Base-by-base conservation (phyloP, 2,888 invertebrate genomes). In the Trichogramma dendrolimi region DNA sequence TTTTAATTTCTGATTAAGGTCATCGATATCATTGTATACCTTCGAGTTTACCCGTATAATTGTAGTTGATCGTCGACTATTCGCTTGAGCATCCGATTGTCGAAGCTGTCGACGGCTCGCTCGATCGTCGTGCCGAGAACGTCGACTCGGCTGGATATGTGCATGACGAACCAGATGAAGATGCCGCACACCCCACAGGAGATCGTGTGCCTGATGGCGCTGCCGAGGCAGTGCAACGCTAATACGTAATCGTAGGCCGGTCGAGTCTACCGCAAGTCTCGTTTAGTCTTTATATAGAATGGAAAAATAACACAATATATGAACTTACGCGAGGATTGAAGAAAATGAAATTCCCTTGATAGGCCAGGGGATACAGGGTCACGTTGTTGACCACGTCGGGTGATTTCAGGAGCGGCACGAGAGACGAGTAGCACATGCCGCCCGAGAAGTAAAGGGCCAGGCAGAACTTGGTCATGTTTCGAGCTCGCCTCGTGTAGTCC, bases 201-300 rank as follows among this genome's bases (percentile, higher is more conserved):
- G 41, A 73, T 60, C 4, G 71, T 65, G 44, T 69, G 69, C 57
- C 69, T 68, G 4, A 74, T 60, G 43, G 70, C 67, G 5, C 71
- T 71, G 38, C 67, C 68, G 1, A 71, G 54, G 55, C 67, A 67
- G 4, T 75, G 73, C 6, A 69, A 41, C 0, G 55, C n/a, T 7
- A 70, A 71, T 4, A 74, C 57, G 1, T 74, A 65, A 40, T 73
- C 71, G 58, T 73, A 75, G 6, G 62, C 42, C 0, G 71, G 72
- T 10, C 61, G 68, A 8, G 49, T 58, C n/a, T 70, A 67, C 8
- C 46, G 55, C 27, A 27, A 27, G 27, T 27, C 27, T 27, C 27
- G 27, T 27, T 27, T 27, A 2, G 27, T 2, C 27, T 27, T 27
- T 11, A 41, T 55, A 43, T 6, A 27, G n/a, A 27, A 27, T 14